Base-by-base conservation (phyloP, 2,113 vertebrate species). In the Chloropsis hardwickii region DNA sequence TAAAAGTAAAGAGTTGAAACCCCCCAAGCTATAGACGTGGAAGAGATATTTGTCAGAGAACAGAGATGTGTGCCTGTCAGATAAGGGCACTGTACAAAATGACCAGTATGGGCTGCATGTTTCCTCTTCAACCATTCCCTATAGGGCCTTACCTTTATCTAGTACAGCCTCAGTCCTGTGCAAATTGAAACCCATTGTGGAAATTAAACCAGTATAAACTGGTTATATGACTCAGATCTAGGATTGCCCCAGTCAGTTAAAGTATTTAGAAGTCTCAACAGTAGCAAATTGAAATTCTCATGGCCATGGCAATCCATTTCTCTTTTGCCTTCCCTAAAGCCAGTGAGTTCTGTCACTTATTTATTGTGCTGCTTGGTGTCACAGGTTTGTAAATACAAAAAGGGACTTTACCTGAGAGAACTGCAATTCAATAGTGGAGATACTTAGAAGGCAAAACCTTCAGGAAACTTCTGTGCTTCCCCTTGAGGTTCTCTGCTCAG, bases 401-500 rank as follows among this genome's bases (percentile, higher is more conserved):
- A 42, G 31, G 17, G 18, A 29, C 21, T 48, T 48, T 8, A 56
- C 31, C 10, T 61, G 33, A 27, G 13, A 77, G 51, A 24, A 48
- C 3, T 29, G 21, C 40, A 76, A 0, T 47, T 64, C 40, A 40
- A 2, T 1, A 2, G 25, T 27, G 20, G 44, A 61, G 40, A 21
- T 22, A 16, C 28, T 67, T 6, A 31, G 54, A 70, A 83, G n/a
- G 33, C 48, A 57, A 64, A 72, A 57, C 25, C 5, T 1, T 11
- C 5, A 29, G 29, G 47, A 62, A 53, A 35, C 8, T 53, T 53
- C 14, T 15, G 2, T 51, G 39, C 14, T 79, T 56, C 44, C 31
- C 31, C 7, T 5, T 29, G n/a, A 23, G 4, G 2, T 37, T 40
- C 48, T 17, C 48, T 17, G 21, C 24, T 14, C 1, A 0, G 50